phyloP scores from a whole-genome alignment of 2,888 invertebrate genomes.

The Ormyrus labotus region DNA sequence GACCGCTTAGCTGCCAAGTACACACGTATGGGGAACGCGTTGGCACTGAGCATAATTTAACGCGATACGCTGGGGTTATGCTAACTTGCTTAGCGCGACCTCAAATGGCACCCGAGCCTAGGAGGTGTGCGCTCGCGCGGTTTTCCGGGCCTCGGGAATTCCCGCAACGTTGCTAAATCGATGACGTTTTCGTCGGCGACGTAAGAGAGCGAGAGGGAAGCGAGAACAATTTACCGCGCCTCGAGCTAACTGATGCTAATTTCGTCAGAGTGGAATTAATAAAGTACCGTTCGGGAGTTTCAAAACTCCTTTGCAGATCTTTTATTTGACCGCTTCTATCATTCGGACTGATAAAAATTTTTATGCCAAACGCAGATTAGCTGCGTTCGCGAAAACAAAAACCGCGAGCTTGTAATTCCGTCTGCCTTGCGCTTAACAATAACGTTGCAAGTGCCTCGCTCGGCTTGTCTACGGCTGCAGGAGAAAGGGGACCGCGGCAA shows the following conservation, averaged over 20 bases:
- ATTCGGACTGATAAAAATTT: too few relatives aligned
- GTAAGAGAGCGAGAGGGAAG: neutral
- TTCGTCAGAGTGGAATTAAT: slow-evolving; percentile 18
- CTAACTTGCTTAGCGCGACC: slow-evolving; percentile 75
- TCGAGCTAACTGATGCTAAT: slow-evolving; percentile 56
- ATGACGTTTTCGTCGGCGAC: slow-evolving; percentile 56
- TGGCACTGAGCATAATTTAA: slow-evolving; percentile 74
- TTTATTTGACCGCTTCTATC: too few relatives aligned
- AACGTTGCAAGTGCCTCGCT: neutral
- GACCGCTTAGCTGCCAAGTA: slow-evolving; percentile 59
- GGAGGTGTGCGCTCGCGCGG: slow-evolving; percentile 46
- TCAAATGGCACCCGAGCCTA: slow-evolving; percentile 67
- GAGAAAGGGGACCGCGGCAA: slow-evolving; percentile 51
- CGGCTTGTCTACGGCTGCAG: slow-evolving; percentile 20
- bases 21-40: slow-evolving; percentile 57
- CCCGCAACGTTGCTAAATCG: slow-evolving; percentile 60
- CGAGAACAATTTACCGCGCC: slow-evolving; percentile 54
- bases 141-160: slow-evolving; percentile 51
- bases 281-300: slow-evolving; percentile 6
- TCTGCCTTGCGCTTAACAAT: too few relatives aligned
- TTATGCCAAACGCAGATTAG: too few relatives aligned
- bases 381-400: too few relatives aligned
- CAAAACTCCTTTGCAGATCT: too few relatives aligned
- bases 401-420: slow-evolving; percentile 8
- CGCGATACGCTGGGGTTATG: slow-evolving; percentile 75